phyloP scores from a whole-genome alignment of 2,797 vertebrate genomes.

The Takifugu rubripes region DNA sequence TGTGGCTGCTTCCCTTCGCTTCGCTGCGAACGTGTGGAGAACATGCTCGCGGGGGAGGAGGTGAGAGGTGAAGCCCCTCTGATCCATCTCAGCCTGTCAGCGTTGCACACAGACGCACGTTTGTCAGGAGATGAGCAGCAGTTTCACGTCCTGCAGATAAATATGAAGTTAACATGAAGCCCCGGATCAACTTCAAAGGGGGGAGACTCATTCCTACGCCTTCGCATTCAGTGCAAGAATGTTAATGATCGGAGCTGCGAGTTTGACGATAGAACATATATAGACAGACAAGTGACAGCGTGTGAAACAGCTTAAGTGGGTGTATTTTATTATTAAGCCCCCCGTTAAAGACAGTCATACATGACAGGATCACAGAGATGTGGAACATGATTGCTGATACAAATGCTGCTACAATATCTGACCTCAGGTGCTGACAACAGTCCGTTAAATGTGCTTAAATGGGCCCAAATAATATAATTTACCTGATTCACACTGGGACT shows the following conservation, averaged over 20 bases:
- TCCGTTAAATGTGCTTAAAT: constrained; percentile 46
- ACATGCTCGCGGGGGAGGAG: no score
- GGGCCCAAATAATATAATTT: constrained; percentile 61
- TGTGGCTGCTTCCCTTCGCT: no score
- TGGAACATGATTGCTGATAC: constrained; percentile 27
- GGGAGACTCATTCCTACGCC: constrained; percentile 49
- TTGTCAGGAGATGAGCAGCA: constrained; percentile 23
- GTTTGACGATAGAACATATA: constrained; percentile 55
- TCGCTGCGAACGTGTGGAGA: no score
- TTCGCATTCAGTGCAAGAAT: constrained; percentile 67
- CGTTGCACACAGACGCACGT: not conserved
- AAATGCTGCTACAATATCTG: constrained; percentile 36
- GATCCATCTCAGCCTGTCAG: not conserved
- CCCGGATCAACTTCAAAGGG: constrained; percentile 53
- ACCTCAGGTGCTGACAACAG: constrained; percentile 45
- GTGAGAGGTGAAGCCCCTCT: constrained; percentile 17
- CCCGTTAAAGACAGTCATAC: constrained; percentile 31
- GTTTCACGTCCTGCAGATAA: constrained; percentile 27
- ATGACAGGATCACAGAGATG: constrained; percentile 35
- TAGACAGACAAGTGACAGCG: constrained; percentile 60
- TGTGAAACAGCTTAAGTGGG: constrained; percentile 57
- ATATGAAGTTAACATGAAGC: constrained; percentile 12
- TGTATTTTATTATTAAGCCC: constrained; percentile 51
- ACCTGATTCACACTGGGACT: constrained; percentile 50
- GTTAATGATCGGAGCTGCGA: constrained; percentile 61